Evolutionary conservation across 2,888 invertebrate species (phyloP).

Genomic region (Heliconius sara): DNA sequence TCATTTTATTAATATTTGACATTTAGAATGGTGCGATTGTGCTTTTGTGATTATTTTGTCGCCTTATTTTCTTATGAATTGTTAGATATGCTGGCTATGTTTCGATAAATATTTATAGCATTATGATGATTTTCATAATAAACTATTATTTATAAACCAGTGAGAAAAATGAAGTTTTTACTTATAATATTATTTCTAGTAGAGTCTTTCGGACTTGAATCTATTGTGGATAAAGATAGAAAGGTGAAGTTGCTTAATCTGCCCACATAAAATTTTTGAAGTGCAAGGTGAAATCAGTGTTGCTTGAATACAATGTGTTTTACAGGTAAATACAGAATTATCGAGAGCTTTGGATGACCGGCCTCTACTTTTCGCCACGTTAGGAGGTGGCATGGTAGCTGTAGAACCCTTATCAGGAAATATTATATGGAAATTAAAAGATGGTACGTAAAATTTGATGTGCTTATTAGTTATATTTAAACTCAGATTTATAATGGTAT

Average conservation of each 20-base stretch:
- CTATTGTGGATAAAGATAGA: conserved; percentile 65
- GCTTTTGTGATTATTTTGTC: conserved; percentile 35
- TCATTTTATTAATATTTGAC: conserved; percentile 5
- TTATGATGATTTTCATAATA: conserved; percentile 33
- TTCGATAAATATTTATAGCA: conserved; percentile 10
- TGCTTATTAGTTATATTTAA: neutral
- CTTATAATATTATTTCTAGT: conserved; percentile 65
- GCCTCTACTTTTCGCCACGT: conserved; percentile 93
- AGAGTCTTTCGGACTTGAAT: conserved; percentile 64
- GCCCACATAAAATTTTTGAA: conserved; percentile 45
- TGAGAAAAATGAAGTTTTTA: conserved; percentile 63
- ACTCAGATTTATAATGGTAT: neutral
- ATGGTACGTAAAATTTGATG: conserved; percentile 84
- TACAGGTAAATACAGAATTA: conserved; percentile 85
- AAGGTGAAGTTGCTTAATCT: conserved; percentile 66
- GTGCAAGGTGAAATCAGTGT: conserved; percentile 48
- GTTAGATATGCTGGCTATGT: conserved; percentile 16
- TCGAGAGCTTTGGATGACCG: conserved; percentile 88
- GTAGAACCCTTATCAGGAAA: conserved; percentile 93
- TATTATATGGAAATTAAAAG: conserved; percentile 95
- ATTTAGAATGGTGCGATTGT: conserved; percentile 5
- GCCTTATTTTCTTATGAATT: conserved; percentile 21
- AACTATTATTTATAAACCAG: conserved; percentile 8
- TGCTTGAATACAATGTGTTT: conserved; percentile 52
- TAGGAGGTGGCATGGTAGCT: conserved; percentile 96